These are phyloP conservation scores for Oenanthe oenanthe DNA, from an alignment of 2,113 vertebrate genomes.

Conservation along the genomic window DNA sequence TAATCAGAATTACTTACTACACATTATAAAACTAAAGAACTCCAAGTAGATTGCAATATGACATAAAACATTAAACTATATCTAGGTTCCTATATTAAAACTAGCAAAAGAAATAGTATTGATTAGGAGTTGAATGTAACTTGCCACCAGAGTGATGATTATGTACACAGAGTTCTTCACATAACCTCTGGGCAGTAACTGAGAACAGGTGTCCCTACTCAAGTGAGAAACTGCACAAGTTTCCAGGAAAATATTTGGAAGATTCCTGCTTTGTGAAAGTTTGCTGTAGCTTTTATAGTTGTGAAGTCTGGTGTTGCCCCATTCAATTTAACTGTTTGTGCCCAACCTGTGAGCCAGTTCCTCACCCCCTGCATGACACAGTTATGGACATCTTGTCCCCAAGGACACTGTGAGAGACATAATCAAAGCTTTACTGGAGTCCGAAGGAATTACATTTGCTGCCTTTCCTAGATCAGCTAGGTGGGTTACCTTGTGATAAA, in stretches of 20 bases:
- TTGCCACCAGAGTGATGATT: not conserved
- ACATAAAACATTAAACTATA: not conserved
- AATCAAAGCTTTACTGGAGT: not conserved
- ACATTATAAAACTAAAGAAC: not conserved
- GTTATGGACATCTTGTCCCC: not conserved
- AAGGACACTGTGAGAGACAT: not conserved
- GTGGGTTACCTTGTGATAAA: not conserved
- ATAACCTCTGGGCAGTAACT: not conserved
- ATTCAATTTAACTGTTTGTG: not conserved
- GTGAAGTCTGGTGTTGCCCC: not conserved
- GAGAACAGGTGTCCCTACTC: not conserved
- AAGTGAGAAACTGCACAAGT: not conserved
- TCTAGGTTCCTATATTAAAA: not conserved
- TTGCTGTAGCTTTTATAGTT: not conserved
- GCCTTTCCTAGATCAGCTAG: not conserved
- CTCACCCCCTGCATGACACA: accelerated
- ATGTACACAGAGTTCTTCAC: not conserved
- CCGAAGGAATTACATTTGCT: not conserved
- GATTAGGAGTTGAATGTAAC: not conserved
- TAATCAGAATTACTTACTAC: not conserved
- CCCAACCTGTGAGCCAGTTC: not conserved
- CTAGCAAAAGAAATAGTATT: not conserved
- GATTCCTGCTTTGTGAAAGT: not conserved
- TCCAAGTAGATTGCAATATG: not conserved
- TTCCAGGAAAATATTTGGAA: not conserved